phyloP scores from a whole-genome alignment of 2,113 vertebrate species.

The Lichenostomus cassidix region DNA sequence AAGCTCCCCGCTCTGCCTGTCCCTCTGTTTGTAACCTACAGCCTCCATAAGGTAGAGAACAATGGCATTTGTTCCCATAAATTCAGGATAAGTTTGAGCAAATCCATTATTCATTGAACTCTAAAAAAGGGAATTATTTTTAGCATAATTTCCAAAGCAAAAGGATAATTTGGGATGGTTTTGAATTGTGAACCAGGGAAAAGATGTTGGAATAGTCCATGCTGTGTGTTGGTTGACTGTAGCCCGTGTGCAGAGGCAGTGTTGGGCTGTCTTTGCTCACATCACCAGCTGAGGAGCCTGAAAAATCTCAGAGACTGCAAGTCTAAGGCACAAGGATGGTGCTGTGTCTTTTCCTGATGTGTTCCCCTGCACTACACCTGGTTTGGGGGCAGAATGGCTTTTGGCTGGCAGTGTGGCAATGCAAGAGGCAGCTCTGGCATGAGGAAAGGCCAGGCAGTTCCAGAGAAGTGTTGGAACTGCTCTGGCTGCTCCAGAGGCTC shows the following conservation, averaged over 20 bases:
- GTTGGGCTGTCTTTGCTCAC: not conserved
- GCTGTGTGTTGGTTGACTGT: not conserved
- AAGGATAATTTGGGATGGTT: not conserved
- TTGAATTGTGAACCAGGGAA: not conserved
- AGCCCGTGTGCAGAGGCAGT: not conserved
- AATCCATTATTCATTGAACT: not conserved
- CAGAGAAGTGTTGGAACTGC: not conserved
- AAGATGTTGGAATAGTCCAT: not conserved
- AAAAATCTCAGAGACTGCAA: not conserved
- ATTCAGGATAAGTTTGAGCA: not conserved
- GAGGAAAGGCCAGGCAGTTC: not conserved
- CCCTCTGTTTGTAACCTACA: not conserved
- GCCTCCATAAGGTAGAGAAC: not conserved
- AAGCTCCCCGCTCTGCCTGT: not conserved
- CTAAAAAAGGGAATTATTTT: not conserved
- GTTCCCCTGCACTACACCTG: not conserved
- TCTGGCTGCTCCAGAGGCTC: fast-evolving
- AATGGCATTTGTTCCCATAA: not conserved
- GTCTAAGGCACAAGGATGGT: not conserved
- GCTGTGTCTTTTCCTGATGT: not conserved
- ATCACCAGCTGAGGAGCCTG: fast-evolving
- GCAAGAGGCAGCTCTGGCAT: not conserved
- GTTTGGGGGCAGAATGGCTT: not conserved
- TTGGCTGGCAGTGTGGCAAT: not conserved
- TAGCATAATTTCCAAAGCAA: not conserved